Percentiles rank a stretch among this genome's conserved stretches.
phyloP scores from a whole-genome alignment of 2,888 invertebrate genomes.

The Habroteleia sp. region DNA sequence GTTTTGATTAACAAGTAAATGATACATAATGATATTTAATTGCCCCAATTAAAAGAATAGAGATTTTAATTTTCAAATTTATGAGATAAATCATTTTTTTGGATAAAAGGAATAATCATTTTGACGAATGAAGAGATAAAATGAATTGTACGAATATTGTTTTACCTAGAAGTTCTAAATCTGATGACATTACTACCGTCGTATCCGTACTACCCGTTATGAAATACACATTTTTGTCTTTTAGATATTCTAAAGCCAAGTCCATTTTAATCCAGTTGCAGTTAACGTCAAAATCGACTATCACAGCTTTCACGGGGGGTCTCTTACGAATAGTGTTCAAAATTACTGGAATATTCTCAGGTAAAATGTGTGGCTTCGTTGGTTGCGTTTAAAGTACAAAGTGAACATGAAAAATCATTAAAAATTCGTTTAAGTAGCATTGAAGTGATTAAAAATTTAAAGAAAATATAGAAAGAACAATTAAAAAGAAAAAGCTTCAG shows the following conservation, averaged over 20 bases:
- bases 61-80: too few relatives aligned
- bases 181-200: slow-evolving; percentile 78
- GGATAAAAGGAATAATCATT: too few relatives aligned
- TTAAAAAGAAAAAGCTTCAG: neutral
- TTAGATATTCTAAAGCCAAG: slow-evolving; percentile 82
- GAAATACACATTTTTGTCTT: slow-evolving; percentile 82
- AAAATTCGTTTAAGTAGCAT: too few relatives aligned
- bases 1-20: too few relatives aligned
- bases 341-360: slow-evolving; percentile 30
- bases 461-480: too few relatives aligned
- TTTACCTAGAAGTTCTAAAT: slow-evolving; percentile 79
- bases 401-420: neutral
- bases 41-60: too few relatives aligned
- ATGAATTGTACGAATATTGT: too few relatives aligned
- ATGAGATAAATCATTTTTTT: too few relatives aligned
- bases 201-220: slow-evolving; percentile 82
- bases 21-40: too few relatives aligned
- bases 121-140: too few relatives aligned
- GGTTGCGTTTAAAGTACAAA: neutral
- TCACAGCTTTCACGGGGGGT: slow-evolving; percentile 82
- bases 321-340: slow-evolving; percentile 40
- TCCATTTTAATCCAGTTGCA: slow-evolving; percentile 82
- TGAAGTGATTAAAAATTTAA: too few relatives aligned
- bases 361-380: slow-evolving; percentile 55
- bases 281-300: slow-evolving; percentile 83